Evolutionary conservation across 2,888 invertebrate species (phyloP), one percentile per base, ranked within the genome.

Genomic region (Stegana nigrithorax): DNA sequence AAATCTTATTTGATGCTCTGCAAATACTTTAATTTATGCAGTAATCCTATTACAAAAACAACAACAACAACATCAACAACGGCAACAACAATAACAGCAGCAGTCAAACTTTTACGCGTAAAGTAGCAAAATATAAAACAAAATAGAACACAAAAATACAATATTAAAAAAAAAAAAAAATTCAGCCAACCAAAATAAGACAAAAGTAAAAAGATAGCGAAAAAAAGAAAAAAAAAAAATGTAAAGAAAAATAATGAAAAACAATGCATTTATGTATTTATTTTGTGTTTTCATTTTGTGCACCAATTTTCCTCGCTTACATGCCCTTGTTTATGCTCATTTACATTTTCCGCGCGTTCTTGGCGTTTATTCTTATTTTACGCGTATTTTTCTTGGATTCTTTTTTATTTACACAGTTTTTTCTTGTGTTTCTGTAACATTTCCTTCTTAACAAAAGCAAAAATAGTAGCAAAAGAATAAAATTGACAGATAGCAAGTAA

Each of bases 21-120:
- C 71, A 80, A 75, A 75, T 78, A 75, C 80, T 78, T 75, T 80
- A 75, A 75, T 78, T 80, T 75, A 75, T 78, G 78, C 75, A 78
- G 78, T 80, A 75, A 75, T 75, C 75, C 75, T 80, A 75, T 75
- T 75, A 78, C 75, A 78, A 75, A 69, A 72, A 70, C 67, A 68
- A 55, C 65, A 67, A 58, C 61, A 66, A 57, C 64, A 67, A 58
- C 58, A 51, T 36, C 63, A 64, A 26, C 51, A 68, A 59, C 58
- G 72, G 71, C 53, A 27, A 21, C 14, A 44, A 47, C 36, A 27
- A 55, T 60, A 39, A 59, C 21, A 29, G 25, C 21, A 56, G 26
- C 21, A 67, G 45, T 45, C 10, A n/a, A 21, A 5, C 32, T 32
- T n/a, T 32, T 32, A 32, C 10, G 32, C 3, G n/a, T n/a, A 17